Evolutionary conservation across 2,888 invertebrate species (phyloP).

Genomic region (Ypsolopha sequella): DNA sequence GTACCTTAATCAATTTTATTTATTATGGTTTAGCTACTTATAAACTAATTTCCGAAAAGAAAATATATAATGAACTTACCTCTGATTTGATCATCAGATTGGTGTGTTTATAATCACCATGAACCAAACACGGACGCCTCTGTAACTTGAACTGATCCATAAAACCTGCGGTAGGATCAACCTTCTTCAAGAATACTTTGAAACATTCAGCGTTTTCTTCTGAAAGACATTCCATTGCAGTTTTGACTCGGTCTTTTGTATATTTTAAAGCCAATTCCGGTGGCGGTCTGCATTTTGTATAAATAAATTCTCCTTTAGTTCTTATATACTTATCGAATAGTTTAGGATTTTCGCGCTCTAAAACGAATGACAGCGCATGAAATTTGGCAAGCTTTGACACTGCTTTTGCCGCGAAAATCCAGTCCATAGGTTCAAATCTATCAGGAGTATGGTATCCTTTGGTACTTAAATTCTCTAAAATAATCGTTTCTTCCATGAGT

Average conservation of each 20-base stretch:
- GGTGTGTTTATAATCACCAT: slow-evolving; percentile 7
- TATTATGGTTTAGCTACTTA: no score
- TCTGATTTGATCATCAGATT: slow-evolving; percentile 7
- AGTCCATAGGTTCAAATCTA: slow-evolving; percentile 5
- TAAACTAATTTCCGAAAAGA: no score
- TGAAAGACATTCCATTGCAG: not conserved
- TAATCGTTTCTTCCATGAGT: slow-evolving; percentile 4
- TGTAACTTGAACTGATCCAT: not conserved
- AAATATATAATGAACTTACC: slow-evolving; percentile 1
- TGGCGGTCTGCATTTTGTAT: not conserved
- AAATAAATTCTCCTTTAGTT: slow-evolving; percentile 3
- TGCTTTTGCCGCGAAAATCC: slow-evolving; percentile 3
- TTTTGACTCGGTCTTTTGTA: not conserved
- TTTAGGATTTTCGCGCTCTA: slow-evolving; percentile 5
- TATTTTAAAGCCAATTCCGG: slow-evolving; percentile 1
- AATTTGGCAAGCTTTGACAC: slow-evolving; percentile 5
- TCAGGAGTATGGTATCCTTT: slow-evolving; percentile 2
- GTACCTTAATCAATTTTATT: no score
- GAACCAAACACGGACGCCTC: slow-evolving; percentile 2
- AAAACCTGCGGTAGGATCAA: not conserved
- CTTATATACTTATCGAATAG: not conserved
- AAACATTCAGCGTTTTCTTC: slow-evolving; percentile 1
- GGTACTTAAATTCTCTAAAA: slow-evolving; percentile 6
- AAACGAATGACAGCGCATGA: slow-evolving; percentile 8
- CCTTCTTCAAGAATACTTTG: not conserved